Percentiles rank a stretch among this genome's conserved stretches.
Conservation (phyloP, 1,140 invertebrate genomes). For the Dinoponera quadriceps region DNA sequence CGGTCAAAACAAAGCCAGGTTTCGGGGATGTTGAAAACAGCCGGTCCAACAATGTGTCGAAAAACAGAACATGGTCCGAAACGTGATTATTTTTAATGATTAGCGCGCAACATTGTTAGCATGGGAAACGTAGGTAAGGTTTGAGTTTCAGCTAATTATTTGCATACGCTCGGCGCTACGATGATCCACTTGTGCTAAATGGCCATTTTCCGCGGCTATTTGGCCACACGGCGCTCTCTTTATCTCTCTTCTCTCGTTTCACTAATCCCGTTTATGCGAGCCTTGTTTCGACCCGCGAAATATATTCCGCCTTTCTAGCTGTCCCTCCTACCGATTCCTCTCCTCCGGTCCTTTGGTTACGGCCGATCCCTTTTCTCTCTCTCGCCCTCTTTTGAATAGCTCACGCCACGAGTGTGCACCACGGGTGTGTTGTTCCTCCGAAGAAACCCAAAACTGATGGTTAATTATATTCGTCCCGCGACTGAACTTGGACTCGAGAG, state of each 20-base stretch:
- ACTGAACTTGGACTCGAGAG: conserved; percentile 75
- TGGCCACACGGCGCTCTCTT: neutral
- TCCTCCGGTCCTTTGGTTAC: conserved; percentile 44
- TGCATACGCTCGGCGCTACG: conserved; percentile 8
- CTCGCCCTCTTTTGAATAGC: conserved; percentile 37
- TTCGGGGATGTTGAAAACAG: no score
- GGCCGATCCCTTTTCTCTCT: conserved; percentile 45
- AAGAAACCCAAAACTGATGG: conserved; percentile 85
- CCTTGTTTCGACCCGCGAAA: conserved; percentile 42
- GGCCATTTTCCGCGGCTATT: conserved; percentile 24
- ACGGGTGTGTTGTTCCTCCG: conserved; percentile 70
- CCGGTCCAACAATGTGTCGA: neutral
- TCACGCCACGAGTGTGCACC: conserved; percentile 28
- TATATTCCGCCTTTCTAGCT: conserved; percentile 61
- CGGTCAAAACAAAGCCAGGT: no score
- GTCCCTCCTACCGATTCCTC: conserved; percentile 29
- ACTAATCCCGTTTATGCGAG: conserved; percentile 21
- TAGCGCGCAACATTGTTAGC: neutral
- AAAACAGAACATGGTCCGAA: neutral
- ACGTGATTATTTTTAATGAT: neutral
- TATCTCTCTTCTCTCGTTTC: conserved; percentile 16
- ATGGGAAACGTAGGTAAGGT: neutral
- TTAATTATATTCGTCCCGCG: conserved; percentile 84
- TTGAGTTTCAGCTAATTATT: conserved; percentile 36
- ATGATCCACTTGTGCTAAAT: conserved; percentile 2